Percentiles rank a stretch among this genome's conserved stretches.
These are phyloP conservation scores for Tichodroma muraria DNA, from an alignment of 2,113 vertebrate species.

Conservation along the genomic window DNA sequence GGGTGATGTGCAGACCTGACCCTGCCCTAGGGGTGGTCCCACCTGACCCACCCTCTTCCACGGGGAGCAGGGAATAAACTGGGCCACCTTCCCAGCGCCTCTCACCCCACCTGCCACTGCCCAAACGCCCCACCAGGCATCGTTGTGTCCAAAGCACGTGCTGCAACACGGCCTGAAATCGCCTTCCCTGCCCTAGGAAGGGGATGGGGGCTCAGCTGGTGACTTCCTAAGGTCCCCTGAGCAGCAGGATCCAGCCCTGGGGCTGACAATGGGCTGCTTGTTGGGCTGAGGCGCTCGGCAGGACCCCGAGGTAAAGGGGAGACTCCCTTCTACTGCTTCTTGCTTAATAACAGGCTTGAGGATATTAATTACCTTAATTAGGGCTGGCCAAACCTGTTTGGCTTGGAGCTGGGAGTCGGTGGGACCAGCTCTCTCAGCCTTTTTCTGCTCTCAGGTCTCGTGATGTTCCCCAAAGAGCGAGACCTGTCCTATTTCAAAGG, in stretches of 20 bases:
- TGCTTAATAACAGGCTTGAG: slow-evolving; percentile 62
- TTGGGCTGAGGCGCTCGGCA: neutral
- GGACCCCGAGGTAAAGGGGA: slow-evolving; percentile 29
- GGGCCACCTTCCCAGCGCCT: neutral
- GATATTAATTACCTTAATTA: slow-evolving; percentile 66
- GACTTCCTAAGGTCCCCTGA: neutral
- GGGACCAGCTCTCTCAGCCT: slow-evolving; percentile 43
- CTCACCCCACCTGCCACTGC: neutral
- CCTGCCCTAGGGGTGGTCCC: neutral
- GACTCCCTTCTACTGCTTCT: slow-evolving; percentile 44
- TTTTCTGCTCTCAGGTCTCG: slow-evolving; percentile 17
- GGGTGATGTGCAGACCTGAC: neutral
- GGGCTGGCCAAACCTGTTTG: slow-evolving; percentile 61
- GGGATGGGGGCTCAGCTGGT: neutral
- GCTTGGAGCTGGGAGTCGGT: slow-evolving; percentile 29
- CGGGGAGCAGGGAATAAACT: neutral
- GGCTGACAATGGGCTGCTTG: slow-evolving; percentile 46
- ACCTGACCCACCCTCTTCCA: too few relatives aligned
- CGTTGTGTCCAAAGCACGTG: fast-evolving
- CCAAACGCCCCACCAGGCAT: neutral
- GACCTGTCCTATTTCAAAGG: neutral
- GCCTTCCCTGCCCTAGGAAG: fast-evolving
- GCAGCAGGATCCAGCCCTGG: neutral
- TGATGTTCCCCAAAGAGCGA: neutral
- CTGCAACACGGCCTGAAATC: neutral